These are phyloP conservation scores for Dipodomys ordii DNA, from an alignment of 2,113 vertebrate species.

Conservation along the genomic window DNA sequence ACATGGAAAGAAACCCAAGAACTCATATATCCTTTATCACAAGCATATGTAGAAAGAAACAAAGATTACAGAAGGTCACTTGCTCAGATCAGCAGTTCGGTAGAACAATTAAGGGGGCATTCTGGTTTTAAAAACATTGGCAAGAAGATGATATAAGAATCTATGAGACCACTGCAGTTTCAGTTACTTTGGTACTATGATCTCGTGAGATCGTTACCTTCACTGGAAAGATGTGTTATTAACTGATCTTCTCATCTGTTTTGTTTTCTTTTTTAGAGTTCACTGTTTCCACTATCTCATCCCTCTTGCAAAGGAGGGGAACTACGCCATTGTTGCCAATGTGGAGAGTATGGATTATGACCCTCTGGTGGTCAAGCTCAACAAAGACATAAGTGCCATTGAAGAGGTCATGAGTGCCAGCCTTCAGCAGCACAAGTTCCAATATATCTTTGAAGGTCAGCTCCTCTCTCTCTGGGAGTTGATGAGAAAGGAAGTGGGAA, in stretches of 20 bases:
- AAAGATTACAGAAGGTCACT: not conserved
- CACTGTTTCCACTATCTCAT: slow-evolving; percentile 99
- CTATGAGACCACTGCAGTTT: not conserved
- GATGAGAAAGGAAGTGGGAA: not conserved
- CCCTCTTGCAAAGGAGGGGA: slow-evolving; percentile 96
- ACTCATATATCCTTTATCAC: not conserved
- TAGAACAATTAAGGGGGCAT: not conserved
- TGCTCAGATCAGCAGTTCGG: not conserved
- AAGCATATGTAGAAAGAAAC: not conserved
- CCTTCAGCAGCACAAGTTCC: slow-evolving; percentile 99
- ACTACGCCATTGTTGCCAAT: slow-evolving; percentile 98
- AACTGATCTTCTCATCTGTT: not conserved
- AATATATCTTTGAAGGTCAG: slow-evolving; percentile 99
- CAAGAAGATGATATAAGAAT: not conserved
- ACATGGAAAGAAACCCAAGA: not conserved
- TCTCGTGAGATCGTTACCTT: not conserved
- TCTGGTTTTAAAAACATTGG: not conserved
- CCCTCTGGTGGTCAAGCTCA: slow-evolving; percentile 96
- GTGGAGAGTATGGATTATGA: slow-evolving; percentile 99
- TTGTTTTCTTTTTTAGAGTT: slow-evolving; percentile 87
- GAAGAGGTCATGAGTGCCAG: slow-evolving; percentile 97
- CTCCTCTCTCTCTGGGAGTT: not conserved
- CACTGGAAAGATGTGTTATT: not conserved
- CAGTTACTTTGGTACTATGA: not conserved
- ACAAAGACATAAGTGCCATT: slow-evolving; percentile 98